phyloP scores from a whole-genome alignment of 2,113 vertebrate species.

The Rhinichthys klamathensis region DNA sequence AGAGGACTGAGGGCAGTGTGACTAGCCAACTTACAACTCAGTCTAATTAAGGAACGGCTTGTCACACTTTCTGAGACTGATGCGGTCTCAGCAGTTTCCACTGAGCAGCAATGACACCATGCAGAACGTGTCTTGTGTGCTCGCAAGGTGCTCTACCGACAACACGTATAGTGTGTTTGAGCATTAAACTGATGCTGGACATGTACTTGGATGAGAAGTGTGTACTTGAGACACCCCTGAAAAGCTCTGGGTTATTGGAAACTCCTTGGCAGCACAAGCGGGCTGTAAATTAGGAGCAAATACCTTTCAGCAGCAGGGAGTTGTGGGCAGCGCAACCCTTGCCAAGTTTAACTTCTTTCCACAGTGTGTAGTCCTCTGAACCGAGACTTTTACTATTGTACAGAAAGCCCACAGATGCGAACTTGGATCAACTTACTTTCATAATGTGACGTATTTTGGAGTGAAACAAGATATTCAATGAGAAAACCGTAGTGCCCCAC shows the following conservation, averaged over 20 bases:
- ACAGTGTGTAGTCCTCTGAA: not conserved
- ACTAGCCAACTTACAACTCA: not conserved
- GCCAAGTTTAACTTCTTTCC: conserved; percentile 18
- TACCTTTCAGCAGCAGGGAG: conserved; percentile 38
- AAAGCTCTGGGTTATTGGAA: conserved; percentile 44
- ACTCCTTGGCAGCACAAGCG: conserved; percentile 37
- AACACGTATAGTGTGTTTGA: not conserved
- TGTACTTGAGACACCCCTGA: conserved; percentile 17
- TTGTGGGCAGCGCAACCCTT: not conserved
- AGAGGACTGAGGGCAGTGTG: not conserved
- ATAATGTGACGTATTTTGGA: not conserved
- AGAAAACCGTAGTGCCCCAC: not conserved
- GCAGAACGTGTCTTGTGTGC: not conserved
- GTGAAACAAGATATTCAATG: not conserved
- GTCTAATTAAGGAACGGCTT: not conserved
- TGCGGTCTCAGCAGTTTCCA: conserved; percentile 19
- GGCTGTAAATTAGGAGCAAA: conserved; percentile 43
- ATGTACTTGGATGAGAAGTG: not conserved
- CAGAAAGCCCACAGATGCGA: not conserved
- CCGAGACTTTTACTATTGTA: not conserved
- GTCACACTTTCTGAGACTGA: conserved; percentile 25
- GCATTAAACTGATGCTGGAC: not conserved
- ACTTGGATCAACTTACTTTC: not conserved
- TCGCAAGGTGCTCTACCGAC: not conserved
- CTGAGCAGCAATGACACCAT: not conserved